These are phyloP conservation scores for Trilocha varians DNA, from an alignment of 2,888 invertebrate species.

Conservation along the genomic window DNA sequence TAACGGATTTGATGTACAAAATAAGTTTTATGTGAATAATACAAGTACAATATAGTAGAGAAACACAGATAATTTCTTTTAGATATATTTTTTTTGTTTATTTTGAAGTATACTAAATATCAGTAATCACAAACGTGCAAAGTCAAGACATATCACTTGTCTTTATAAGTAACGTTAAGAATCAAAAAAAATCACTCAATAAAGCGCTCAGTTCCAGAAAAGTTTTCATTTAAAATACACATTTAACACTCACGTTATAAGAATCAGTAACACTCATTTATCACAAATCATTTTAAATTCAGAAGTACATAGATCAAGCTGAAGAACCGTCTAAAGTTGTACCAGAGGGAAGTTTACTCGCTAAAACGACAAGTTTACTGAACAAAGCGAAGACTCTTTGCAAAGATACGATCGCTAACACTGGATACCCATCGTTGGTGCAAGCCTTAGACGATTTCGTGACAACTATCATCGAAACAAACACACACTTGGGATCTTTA, in stretches of 20 bases:
- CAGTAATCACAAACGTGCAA: too few relatives aligned
- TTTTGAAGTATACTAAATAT: too few relatives aligned
- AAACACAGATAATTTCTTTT: too few relatives aligned
- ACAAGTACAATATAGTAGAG: too few relatives aligned
- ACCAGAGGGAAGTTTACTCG: constrained; percentile 41
- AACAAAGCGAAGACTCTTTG: constrained; percentile 77
- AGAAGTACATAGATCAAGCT: constrained; percentile 60
- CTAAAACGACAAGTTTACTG: constrained; percentile 58
- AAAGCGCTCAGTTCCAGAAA: too few relatives aligned
- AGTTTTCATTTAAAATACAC: too few relatives aligned
- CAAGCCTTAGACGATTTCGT: constrained; percentile 78
- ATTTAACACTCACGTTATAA: background rate
- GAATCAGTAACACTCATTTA: constrained; percentile 10
- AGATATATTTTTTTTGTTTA: too few relatives aligned
- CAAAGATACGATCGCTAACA: constrained; percentile 73
- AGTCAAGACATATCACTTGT: too few relatives aligned
- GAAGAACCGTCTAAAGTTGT: constrained; percentile 37
- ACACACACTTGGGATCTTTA: constrained; percentile 77
- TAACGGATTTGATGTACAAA: too few relatives aligned
- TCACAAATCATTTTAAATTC: constrained; percentile 6
- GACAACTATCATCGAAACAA: constrained; percentile 77
- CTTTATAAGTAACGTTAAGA: too few relatives aligned
- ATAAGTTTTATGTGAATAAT: too few relatives aligned
- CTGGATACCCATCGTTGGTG: constrained; percentile 74
- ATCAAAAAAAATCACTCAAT: too few relatives aligned